These are phyloP conservation scores for Molossus molossus DNA, from an alignment of 2,797 vertebrate species.

Conservation along the genomic window DNA sequence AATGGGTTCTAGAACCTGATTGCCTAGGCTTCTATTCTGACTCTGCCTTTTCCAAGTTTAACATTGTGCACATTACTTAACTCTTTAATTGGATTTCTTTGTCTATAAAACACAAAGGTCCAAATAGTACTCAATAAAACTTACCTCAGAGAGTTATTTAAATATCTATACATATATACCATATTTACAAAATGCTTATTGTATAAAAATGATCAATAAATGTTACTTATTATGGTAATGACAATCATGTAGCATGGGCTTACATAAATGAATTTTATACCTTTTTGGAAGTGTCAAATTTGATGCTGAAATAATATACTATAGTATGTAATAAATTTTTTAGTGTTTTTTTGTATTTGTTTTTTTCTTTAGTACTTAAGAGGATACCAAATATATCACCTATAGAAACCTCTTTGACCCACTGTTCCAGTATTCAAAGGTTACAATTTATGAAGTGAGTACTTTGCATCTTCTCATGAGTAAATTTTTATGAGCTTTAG, in stretches of 20 bases:
- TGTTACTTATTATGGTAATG: not conserved
- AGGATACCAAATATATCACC: not conserved
- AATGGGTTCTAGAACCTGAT: not conserved
- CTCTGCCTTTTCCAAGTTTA: not conserved
- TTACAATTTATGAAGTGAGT: constrained; percentile 20
- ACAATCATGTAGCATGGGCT: not conserved
- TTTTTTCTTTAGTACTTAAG: not conserved
- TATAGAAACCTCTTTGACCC: not conserved
- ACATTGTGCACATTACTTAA: not conserved
- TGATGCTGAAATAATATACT: not conserved
- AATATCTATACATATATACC: not conserved
- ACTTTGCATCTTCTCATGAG: not conserved
- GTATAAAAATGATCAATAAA: not conserved
- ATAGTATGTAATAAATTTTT: not conserved
- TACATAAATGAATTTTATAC: not conserved
- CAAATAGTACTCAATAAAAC: not conserved
- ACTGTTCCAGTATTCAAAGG: not conserved
- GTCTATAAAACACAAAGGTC: not conserved
- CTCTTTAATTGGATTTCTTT: not conserved
- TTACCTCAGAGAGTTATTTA: not conserved
- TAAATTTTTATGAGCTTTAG: not conserved
- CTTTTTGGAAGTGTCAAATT: not conserved
- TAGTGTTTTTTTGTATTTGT: not conserved
- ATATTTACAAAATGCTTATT: constrained; percentile 2
- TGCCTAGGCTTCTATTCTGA: not conserved